Conservation (phyloP, 2,888 invertebrate genomes). For the Adineta ricciae region DNA sequence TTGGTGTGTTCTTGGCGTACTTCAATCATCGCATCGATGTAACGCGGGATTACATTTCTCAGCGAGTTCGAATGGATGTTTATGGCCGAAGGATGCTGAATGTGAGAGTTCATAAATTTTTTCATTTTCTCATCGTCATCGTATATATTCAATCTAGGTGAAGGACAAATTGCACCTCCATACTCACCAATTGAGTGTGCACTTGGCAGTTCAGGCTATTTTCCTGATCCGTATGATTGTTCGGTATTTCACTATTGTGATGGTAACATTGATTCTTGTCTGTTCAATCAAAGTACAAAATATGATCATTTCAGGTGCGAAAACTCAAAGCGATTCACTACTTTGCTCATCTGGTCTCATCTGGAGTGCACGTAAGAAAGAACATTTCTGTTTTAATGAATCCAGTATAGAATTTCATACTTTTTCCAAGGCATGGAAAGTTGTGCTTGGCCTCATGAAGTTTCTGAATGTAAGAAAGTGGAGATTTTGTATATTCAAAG, state of each 20-base stretch:
- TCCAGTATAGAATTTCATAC: background rate
- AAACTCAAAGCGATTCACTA: background rate
- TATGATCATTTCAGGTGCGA: background rate
- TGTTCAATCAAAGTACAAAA: too few species aligned
- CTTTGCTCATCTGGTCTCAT: background rate
- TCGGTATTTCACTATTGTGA: constrained; percentile 3
- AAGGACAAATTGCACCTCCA: background rate
- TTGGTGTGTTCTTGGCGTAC: background rate
- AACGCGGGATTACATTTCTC: background rate
- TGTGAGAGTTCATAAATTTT: background rate
- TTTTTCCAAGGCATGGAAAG: background rate
- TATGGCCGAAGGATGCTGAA: constrained; percentile 2
- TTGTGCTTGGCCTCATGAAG: constrained; percentile 15
- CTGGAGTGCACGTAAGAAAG: background rate
- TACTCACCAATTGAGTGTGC: background rate
- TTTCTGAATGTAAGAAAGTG: background rate
- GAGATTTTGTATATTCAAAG: too few species aligned
- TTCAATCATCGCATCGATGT: background rate
- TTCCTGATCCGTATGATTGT: background rate
- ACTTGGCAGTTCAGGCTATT: background rate
- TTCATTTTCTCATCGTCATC: background rate
- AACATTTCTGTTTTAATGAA: too few species aligned
- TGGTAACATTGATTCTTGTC: background rate
- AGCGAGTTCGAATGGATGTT: background rate
- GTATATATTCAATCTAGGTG: background rate